Evolutionary conservation across 2,113 vertebrate species (phyloP), one percentile per base, ranked within the genome.

Genomic region (Silurus glanis): DNA sequence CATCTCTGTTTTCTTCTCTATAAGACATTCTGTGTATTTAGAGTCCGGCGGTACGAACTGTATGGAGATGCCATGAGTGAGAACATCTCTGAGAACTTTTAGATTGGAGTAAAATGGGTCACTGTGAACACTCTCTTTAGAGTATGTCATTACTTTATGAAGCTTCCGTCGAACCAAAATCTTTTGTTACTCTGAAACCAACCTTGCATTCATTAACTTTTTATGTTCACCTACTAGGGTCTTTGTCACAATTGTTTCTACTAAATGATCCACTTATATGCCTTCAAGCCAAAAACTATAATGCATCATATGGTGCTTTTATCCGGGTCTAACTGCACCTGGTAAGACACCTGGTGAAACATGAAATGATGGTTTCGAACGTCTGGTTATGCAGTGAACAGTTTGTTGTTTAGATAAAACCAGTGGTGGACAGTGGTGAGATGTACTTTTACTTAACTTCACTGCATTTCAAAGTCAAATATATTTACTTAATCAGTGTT

Each of bases 141-240:
- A 55, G 25, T 49, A 69, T 55, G 19, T 69, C 9, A 19, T 25
- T 5, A 1, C 16, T 10, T 25, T 14, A 37, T 69, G 49, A 66
- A 47, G 62, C 58, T 37, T 6, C 28, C 64, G 0, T 3, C 55
- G 28, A 55, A 49, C 13, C 37, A 37, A 37, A 37, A 37, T 45
- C 69, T 51, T 59, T 71, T 67, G 66, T 82, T 62, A 62, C 5
- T 16, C 10, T 6, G 14, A 71, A 17, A 53, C 28, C 51, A 66
- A 37, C 3, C 59, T 72, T 72, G 81, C 86, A 74, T 87, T 74
- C 80, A 89, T 89, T 87, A 87, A 83, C 45, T 80, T 87, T 89
- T 89, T 19, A 89, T 85, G 59, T 87, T 87, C 72, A 14, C 78
- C 83, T 87, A 53, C 53, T 16, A 83, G 83, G 83, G 49, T 67